Percentiles rank a stretch among this genome's conserved stretches.
Conservation (phyloP, 2,113 vertebrate species). For the Shinisaurus crocodilurus region DNA sequence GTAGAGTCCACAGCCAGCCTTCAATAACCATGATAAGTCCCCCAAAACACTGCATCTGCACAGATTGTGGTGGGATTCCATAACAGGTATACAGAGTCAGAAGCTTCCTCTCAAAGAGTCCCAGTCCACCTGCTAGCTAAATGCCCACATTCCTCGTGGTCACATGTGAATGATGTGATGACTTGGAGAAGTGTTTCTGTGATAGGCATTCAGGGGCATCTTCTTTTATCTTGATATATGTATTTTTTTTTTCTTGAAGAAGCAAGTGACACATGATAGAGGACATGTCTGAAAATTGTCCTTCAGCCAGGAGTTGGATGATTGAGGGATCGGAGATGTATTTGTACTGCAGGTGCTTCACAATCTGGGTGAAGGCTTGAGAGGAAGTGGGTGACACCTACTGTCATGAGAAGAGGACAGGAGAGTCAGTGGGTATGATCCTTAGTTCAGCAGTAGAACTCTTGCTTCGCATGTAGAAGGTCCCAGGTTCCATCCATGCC, state of each 20-base stretch:
- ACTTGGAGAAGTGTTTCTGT: neutral
- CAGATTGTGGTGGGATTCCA: neutral
- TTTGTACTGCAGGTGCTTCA: neutral
- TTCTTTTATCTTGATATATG: neutral
- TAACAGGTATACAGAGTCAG: neutral
- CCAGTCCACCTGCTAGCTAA: neutral
- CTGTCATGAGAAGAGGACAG: neutral
- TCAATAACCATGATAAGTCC: neutral
- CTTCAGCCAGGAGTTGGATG: neutral
- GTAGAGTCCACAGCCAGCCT: neutral
- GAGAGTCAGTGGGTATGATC: neutral
- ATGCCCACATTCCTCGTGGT: neutral
- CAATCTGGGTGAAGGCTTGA: neutral
- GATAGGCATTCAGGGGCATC: neutral
- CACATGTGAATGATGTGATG: neutral
- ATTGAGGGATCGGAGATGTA: neutral
- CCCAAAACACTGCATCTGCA: neutral
- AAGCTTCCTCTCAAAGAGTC: neutral
- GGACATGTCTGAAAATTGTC: neutral
- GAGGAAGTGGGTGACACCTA: neutral
- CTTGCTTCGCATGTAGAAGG: neutral
- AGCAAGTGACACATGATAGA: neutral
- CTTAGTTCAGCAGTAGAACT: neutral
- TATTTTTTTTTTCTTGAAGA: neutral
- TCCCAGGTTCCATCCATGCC: neutral